Percentiles rank a stretch among this genome's conserved stretches.
Evolutionary conservation across 2,797 vertebrate genomes (phyloP).

Genomic region (Bradypodion pumilum): DNA sequence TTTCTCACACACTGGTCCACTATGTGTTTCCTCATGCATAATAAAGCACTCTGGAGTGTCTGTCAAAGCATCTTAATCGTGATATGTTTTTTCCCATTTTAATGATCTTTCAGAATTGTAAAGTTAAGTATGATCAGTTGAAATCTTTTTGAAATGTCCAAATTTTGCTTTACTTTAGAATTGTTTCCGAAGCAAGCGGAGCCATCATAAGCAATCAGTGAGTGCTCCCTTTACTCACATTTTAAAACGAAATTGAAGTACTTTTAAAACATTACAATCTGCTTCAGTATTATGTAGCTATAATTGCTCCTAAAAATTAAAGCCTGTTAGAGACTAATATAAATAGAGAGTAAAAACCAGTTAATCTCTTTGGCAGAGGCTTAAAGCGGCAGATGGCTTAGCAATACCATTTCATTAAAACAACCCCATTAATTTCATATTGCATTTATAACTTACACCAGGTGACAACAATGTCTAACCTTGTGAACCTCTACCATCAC

Average conservation of each 20-base stretch:
- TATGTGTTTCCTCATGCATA: neutral
- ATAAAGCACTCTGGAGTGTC: neutral
- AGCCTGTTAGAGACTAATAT: conserved; percentile 23
- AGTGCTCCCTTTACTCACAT: neutral
- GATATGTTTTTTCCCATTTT: neutral
- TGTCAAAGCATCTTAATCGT: neutral
- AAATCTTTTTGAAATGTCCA: accelerated
- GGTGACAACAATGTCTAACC: conserved; percentile 38
- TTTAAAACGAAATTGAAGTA: conserved; percentile 17
- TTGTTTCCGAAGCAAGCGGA: conserved; percentile 4
- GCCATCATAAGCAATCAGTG: conserved; percentile 5
- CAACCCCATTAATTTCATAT: conserved; percentile 44
- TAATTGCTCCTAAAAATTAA: conserved; percentile 22
- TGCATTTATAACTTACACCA: conserved; percentile 41
- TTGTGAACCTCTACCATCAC: neutral
- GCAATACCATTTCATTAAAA: conserved; percentile 43
- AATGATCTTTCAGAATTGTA: conserved; percentile 5
- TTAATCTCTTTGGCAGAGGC: conserved; percentile 34
- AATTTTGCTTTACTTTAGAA: neutral
- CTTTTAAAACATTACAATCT: conserved; percentile 25
- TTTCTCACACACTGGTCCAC: neutral
- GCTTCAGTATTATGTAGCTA: neutral
- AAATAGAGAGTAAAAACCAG: conserved; percentile 31
- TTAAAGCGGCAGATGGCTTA: conserved; percentile 45
- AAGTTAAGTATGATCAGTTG: conserved; percentile 17